phyloP scores from a whole-genome alignment of 2,797 vertebrate species.

The Hoplostethus atlanticus region DNA sequence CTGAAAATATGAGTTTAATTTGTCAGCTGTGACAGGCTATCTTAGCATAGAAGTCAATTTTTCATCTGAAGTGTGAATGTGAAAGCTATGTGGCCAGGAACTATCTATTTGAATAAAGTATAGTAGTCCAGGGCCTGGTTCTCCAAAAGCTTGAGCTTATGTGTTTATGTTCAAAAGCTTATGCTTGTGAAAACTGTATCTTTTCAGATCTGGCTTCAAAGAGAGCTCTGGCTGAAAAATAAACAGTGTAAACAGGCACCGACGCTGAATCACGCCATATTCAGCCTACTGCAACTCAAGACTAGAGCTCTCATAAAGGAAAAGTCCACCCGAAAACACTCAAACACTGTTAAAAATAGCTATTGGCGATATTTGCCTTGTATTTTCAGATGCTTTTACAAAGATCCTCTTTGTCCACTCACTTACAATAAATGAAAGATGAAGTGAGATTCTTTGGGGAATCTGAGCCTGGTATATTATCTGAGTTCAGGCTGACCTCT shows the following conservation, averaged over 20 bases:
- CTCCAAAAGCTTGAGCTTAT: not conserved
- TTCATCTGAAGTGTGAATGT: slow-evolving; percentile 3
- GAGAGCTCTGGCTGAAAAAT: no score
- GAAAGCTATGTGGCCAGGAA: not conserved
- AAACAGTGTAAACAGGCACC: no score
- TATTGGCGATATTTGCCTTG: no score
- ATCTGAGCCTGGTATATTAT: not conserved
- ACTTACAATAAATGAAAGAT: not conserved
- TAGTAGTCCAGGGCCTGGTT: not conserved
- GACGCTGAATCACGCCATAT: no score
- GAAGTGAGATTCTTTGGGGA: not conserved
- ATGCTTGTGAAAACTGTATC: no score
- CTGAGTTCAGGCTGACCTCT: slow-evolving; percentile 86
- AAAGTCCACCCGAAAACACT: no score
- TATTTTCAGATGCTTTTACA: not conserved
- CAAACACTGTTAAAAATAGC: no score
- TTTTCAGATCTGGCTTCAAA: no score
- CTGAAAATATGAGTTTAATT: slow-evolving; percentile 2
- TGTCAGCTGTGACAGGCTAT: not conserved
- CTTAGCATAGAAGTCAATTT: no score
- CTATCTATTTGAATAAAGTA: not conserved
- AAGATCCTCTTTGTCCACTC: not conserved
- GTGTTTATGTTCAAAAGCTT: no score
- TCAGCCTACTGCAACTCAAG: no score
- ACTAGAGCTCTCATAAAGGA: no score